phyloP scores from a whole-genome alignment of 2,113 vertebrate genomes.

The Telmatochromis sp. region DNA sequence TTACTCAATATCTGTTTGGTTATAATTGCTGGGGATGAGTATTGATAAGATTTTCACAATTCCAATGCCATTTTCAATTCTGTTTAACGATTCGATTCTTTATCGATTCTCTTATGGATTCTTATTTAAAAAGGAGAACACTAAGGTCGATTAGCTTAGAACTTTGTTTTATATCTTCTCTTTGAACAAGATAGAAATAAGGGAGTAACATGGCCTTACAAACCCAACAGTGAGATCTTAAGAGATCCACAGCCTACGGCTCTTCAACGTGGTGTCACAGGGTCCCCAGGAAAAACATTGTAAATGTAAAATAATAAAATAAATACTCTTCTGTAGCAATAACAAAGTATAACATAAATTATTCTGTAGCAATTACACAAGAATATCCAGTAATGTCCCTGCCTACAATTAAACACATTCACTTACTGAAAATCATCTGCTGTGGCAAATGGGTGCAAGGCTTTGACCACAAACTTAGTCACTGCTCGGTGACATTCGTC shows the following conservation, averaged over 20 bases:
- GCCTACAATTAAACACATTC: too few species aligned
- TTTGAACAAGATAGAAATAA: not conserved
- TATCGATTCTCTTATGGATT: not conserved
- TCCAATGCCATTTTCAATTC: fast-evolving
- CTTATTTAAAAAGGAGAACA: not conserved
- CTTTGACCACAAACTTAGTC: fast-evolving
- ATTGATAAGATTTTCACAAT: not conserved
- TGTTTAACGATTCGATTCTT: not conserved
- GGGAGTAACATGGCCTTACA: too few species aligned
- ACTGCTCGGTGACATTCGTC: too few species aligned
- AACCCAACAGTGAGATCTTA: too few species aligned
- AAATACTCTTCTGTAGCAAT: too few species aligned
- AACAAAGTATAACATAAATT: too few species aligned
- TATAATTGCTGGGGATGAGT: not conserved
- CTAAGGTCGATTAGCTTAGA: not conserved
- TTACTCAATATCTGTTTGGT: not conserved
- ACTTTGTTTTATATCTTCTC: not conserved
- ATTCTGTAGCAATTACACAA: too few species aligned
- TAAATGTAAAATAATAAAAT: not conserved
- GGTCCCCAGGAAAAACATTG: fast-evolving
- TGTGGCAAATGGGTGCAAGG: fast-evolving
- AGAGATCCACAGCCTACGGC: too few species aligned
- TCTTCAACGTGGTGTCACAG: too few species aligned
- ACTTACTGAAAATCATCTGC: fast-evolving
- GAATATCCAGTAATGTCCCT: too few species aligned